phyloP scores from a whole-genome alignment of 2,797 vertebrate genomes.

The Spinus pinus region DNA sequence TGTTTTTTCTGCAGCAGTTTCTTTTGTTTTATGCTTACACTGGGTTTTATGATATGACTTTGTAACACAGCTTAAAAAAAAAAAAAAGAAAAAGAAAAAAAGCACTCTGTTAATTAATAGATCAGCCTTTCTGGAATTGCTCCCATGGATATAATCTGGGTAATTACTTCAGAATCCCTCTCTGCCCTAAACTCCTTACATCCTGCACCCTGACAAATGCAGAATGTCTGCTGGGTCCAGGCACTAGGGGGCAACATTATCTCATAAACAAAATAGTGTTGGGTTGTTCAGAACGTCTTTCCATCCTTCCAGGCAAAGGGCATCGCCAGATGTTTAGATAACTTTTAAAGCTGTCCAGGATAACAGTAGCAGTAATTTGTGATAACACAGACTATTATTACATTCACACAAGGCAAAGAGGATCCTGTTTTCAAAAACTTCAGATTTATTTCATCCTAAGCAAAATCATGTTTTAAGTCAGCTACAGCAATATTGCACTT shows the following conservation, averaged over 20 bases:
- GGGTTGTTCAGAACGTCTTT: accelerated
- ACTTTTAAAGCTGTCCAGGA: background rate
- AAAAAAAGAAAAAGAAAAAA: background rate
- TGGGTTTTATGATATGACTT: background rate
- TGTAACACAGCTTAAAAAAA: background rate
- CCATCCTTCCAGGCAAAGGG: background rate
- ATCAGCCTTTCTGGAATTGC: background rate
- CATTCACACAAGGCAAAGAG: background rate
- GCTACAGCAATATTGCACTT: background rate
- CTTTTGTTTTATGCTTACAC: background rate
- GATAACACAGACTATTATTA: background rate
- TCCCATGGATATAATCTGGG: background rate
- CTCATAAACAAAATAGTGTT: background rate
- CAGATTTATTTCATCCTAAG: background rate
- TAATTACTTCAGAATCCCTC: background rate
- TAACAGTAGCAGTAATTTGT: background rate
- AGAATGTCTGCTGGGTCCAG: background rate
- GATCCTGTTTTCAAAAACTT: background rate
- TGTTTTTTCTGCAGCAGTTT: background rate
- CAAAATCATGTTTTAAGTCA: background rate
- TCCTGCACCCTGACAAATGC: background rate
- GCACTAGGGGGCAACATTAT: conserved; percentile 36
- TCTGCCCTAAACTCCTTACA: background rate
- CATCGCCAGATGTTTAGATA: background rate
- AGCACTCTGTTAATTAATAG: background rate